These are phyloP conservation scores for Crocodylus rhombifer DNA, from an alignment of 2,797 vertebrate species.

Conservation along the genomic window DNA sequence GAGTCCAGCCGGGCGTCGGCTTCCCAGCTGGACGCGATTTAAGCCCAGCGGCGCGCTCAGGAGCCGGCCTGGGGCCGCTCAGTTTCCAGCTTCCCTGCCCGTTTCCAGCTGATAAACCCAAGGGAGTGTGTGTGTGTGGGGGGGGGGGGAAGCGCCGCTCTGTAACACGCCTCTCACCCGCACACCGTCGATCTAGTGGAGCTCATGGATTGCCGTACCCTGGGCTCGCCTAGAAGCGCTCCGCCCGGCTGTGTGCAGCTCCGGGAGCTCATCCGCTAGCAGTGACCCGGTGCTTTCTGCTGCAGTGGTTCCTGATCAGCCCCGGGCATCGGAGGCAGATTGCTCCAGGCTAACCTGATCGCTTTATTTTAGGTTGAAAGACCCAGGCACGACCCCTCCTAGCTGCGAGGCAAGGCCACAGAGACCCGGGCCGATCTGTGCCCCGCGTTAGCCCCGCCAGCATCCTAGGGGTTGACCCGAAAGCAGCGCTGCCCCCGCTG, in stretches of 20 bases:
- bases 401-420: background rate
- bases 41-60: no score
- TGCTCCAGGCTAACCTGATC: background rate
- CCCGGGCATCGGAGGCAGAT: background rate
- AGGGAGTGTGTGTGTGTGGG: background rate
- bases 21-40: background rate
- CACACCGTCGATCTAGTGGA: background rate
- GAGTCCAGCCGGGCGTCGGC: background rate
- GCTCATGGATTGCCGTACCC: background rate
- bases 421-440: background rate
- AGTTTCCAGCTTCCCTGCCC: background rate
- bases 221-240: background rate
- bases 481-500: background rate
- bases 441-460: background rate
- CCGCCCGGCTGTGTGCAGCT: background rate
- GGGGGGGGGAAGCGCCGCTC: no score
- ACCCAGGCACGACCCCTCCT: background rate
- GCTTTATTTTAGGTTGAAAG: constrained; percentile 27
- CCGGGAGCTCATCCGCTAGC: background rate
- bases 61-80: no score
- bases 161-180: background rate
- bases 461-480: background rate
- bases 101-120: background rate
- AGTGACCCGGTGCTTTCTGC: background rate
- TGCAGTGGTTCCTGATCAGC: background rate